phyloP scores from a whole-genome alignment of 2,888 invertebrate genomes.

The Drosophila hawaiiensis region DNA sequence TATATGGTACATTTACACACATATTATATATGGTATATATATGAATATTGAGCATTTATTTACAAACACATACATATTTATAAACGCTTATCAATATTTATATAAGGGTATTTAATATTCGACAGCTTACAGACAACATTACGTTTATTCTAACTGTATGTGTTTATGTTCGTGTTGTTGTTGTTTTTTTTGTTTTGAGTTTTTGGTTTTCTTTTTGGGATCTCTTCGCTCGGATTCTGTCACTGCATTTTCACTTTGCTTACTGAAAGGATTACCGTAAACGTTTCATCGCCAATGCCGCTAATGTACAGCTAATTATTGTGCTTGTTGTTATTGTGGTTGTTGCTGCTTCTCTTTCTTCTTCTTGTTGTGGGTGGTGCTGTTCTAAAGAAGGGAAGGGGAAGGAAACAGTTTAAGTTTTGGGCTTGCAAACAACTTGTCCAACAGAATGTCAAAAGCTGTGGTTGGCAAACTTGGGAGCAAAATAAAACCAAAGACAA shows the following conservation, averaged over 20 bases:
- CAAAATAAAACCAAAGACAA: background rate
- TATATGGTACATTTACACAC: background rate
- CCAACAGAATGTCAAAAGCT: slow-evolving; percentile 19
- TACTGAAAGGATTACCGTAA: slow-evolving; percentile 61
- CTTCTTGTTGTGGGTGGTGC: background rate
- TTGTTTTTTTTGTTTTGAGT: background rate
- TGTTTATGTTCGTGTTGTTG: background rate
- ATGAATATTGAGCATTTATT: background rate
- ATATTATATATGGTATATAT: background rate
- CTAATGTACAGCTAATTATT: slow-evolving; percentile 74
- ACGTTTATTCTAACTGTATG: background rate
- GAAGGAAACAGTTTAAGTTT: background rate
- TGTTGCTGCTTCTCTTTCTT: background rate
- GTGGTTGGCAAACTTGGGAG: slow-evolving; percentile 13
- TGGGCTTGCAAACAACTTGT: slow-evolving; percentile 8
- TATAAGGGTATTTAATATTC: background rate
- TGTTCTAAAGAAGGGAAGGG: background rate
- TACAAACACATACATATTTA: background rate
- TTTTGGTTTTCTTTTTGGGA: background rate
- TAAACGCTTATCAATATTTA: background rate
- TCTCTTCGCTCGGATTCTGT: slow-evolving; percentile 25
- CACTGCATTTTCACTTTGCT: slow-evolving; percentile 44
- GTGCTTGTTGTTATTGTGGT: slow-evolving; percentile 5
- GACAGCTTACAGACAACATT: background rate
- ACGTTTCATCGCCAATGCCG: slow-evolving; percentile 63